These are phyloP conservation scores for Bhutanitis thaidina DNA, from an alignment of 2,888 invertebrate genomes.

Conservation along the genomic window DNA sequence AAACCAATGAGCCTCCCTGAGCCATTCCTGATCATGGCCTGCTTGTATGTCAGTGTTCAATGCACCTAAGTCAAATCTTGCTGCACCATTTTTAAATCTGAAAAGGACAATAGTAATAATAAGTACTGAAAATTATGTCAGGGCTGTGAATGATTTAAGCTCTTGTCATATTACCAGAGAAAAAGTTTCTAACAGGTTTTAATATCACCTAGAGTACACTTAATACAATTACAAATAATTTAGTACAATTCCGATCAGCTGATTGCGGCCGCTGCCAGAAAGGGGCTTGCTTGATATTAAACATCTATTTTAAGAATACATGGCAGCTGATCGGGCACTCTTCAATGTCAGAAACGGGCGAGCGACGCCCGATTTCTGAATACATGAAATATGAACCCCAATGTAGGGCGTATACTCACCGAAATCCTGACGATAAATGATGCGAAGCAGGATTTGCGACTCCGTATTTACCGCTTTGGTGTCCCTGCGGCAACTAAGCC, in stretches of 20 bases:
- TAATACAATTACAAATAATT: background rate
- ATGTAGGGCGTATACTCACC: slow-evolving; percentile 52
- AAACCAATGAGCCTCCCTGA: slow-evolving; percentile 60
- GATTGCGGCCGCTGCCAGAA: slow-evolving; percentile 70
- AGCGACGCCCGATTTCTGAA: slow-evolving; percentile 23
- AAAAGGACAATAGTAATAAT: slow-evolving; percentile 35
- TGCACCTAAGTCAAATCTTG: slow-evolving; percentile 77
- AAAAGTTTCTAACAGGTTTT: too few relatives aligned
- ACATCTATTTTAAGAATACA: slow-evolving; percentile 75
- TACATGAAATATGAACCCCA: slow-evolving; percentile 7
- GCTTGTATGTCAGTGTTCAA: slow-evolving; percentile 38
- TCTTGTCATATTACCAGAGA: too few relatives aligned
- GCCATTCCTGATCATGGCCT: slow-evolving; percentile 49
- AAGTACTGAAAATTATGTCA: too few relatives aligned
- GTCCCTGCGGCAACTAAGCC: slow-evolving; percentile 73
- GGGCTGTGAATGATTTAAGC: too few relatives aligned
- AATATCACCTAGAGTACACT: too few relatives aligned
- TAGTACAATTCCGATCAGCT: slow-evolving; percentile 68
- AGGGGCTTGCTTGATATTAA: slow-evolving; percentile 73
- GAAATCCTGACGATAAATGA: slow-evolving; percentile 76
- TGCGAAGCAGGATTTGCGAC: slow-evolving; percentile 72
- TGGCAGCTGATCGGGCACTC: slow-evolving; percentile 68
- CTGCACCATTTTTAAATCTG: slow-evolving; percentile 80
- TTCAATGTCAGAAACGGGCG: slow-evolving; percentile 66
- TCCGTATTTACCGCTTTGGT: slow-evolving; percentile 78